These are phyloP conservation scores for Lamprologus tigripictilis DNA, from an alignment of 2,113 vertebrate genomes.

Conservation along the genomic window DNA sequence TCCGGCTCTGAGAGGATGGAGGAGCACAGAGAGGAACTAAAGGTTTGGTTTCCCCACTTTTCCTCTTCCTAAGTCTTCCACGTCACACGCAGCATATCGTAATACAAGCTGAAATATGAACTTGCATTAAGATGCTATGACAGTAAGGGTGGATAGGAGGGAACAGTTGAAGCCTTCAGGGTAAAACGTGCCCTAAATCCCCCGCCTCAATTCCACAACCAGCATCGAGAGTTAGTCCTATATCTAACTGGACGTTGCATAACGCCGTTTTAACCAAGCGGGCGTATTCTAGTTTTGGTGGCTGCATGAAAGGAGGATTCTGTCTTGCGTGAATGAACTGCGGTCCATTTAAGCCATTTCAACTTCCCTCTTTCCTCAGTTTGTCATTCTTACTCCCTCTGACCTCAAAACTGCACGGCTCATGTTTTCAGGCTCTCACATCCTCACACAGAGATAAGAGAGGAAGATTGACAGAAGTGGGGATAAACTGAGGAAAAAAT, in stretches of 20 bases:
- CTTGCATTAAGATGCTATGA: constrained; percentile 30
- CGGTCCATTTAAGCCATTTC: constrained; percentile 10
- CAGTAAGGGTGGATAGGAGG: neutral
- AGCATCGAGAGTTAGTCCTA: constrained; percentile 5
- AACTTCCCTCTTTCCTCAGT: neutral
- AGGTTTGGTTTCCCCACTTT: constrained; percentile 47
- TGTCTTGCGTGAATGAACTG: constrained; percentile 26
- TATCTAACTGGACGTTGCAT: constrained; percentile 34
- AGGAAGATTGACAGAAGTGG: neutral
- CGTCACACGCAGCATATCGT: constrained; percentile 13
- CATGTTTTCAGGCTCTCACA: neutral
- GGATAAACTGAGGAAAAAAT: neutral
- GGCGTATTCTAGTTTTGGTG: neutral
- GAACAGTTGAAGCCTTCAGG: constrained; percentile 33
- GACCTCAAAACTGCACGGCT: neutral
- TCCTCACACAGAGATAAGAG: neutral
- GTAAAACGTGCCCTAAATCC: constrained; percentile 61
- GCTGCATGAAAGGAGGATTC: constrained; percentile 27
- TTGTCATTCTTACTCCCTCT: neutral
- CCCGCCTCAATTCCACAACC: constrained; percentile 1
- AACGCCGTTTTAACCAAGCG: constrained; percentile 11
- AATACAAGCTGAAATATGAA: neutral
- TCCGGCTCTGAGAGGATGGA: neutral
- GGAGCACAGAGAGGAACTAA: constrained; percentile 27
- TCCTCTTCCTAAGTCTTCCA: neutral